Evolutionary conservation across 2,888 invertebrate species (phyloP).

Genomic region (Crematogaster levior): DNA sequence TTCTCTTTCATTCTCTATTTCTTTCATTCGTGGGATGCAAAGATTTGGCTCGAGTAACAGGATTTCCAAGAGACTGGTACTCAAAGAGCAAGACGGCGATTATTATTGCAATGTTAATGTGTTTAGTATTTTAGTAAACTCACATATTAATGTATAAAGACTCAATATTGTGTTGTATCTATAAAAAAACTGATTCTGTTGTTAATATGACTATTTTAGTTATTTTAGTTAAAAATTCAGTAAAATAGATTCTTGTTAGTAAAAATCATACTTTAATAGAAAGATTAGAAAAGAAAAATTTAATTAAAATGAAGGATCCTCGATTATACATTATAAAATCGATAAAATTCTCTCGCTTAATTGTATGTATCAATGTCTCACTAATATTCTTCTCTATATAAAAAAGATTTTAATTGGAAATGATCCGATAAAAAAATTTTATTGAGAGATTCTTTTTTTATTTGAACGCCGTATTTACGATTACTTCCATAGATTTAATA

Average conservation of each 20-base stretch:
- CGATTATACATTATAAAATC: neutral
- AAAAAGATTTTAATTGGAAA: neutral
- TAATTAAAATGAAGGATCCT: neutral
- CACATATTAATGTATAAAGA: neutral
- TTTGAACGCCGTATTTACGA: neutral
- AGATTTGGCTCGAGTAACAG: conserved; percentile 33
- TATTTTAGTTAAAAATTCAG: neutral
- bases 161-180: neutral
- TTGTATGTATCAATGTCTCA: conserved; percentile 18
- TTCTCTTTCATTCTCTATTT: conserved; percentile 15
- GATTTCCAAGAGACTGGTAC: conserved; percentile 2
- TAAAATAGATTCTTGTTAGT: neutral
- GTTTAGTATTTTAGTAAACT: conserved; percentile 9
- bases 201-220: conserved; percentile 4
- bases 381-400: neutral
- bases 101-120: conserved; percentile 15
- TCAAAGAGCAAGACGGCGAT: neutral
- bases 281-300: neutral
- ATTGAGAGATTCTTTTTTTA: neutral
- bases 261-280: neutral
- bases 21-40: conserved; percentile 25
- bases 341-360: neutral
- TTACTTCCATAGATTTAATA: conserved; percentile 1
- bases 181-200: neutral
- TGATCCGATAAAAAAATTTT: neutral